Conservation (phyloP, 1,140 invertebrate species). For the Bombus confusus region DNA sequence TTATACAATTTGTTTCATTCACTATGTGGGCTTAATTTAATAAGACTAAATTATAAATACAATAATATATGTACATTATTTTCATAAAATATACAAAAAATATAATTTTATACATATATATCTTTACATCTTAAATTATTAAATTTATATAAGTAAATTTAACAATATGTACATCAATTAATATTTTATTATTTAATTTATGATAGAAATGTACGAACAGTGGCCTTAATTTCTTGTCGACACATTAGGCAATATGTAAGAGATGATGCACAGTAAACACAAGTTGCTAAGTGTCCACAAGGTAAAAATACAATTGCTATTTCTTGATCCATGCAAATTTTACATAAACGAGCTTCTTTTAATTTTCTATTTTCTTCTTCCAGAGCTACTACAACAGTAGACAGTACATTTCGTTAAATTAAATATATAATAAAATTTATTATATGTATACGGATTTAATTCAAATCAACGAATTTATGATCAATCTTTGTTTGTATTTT, state of each 20-base stretch:
- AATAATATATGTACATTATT: background rate
- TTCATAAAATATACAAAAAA: conserved; percentile 16
- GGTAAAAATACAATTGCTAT: conserved; percentile 94
- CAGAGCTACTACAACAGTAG: conserved; percentile 80
- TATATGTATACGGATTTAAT: background rate
- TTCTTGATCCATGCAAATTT: conserved; percentile 96
- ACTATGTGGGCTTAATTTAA: background rate
- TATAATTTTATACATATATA: conserved; percentile 12
- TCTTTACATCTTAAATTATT: background rate
- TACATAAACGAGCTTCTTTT: conserved; percentile 93
- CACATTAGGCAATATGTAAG: conserved; percentile 88
- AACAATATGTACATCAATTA: background rate
- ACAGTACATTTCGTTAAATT: conserved; percentile 14
- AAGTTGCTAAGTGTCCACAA: conserved; percentile 94
- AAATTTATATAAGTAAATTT: conserved; percentile 6
- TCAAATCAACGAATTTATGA: background rate
- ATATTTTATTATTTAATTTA: conserved; percentile 71
- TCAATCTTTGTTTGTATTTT: background rate
- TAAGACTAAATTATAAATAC: background rate
- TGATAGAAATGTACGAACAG: conserved; percentile 86
- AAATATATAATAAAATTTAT: conserved; percentile 1
- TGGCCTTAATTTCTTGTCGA: conserved; percentile 85
- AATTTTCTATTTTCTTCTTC: conserved; percentile 92
- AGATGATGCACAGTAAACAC: conserved; percentile 87
- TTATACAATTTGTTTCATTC: background rate